These are phyloP conservation scores for Abramis brama DNA, from an alignment of 2,113 vertebrate species.

Conservation along the genomic window DNA sequence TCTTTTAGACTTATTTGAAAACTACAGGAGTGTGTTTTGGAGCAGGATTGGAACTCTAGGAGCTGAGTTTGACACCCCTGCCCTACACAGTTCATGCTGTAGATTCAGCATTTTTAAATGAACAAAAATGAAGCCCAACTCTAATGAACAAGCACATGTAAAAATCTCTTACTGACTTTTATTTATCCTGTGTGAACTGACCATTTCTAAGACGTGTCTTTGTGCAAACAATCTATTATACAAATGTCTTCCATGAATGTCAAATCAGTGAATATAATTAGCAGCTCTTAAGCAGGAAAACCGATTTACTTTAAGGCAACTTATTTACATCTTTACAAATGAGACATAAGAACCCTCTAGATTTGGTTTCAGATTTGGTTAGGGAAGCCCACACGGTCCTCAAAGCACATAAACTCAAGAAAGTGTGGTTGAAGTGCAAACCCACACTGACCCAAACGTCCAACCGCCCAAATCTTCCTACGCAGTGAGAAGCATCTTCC, in stretches of 20 bases:
- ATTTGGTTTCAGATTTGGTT: conserved; percentile 36
- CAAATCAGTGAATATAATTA: not conserved
- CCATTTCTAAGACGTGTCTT: not conserved
- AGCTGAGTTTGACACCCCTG: too few relatives aligned
- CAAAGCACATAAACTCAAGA: conserved; percentile 29
- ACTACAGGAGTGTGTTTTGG: too few relatives aligned
- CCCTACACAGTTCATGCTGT: not conserved
- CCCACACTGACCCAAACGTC: conserved; percentile 17
- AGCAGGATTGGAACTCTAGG: too few relatives aligned
- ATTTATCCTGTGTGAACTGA: not conserved
- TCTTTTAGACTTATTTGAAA: too few relatives aligned
- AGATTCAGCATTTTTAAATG: not conserved
- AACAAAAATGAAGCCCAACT: not conserved
- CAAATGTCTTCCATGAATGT: not conserved
- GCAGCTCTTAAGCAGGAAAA: not conserved
- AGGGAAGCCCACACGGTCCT: conserved; percentile 11
- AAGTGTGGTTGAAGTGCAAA: not conserved
- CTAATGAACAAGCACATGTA: not conserved
- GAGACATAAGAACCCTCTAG: conserved; percentile 11
- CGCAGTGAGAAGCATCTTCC: not conserved
- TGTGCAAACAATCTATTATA: not conserved
- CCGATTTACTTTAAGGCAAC: not conserved
- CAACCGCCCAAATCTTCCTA: not conserved
- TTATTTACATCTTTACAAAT: conserved; percentile 6
- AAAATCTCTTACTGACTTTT: not conserved